phyloP scores from a whole-genome alignment of 2,888 invertebrate genomes.

The Cylindroiulus punctatus region DNA sequence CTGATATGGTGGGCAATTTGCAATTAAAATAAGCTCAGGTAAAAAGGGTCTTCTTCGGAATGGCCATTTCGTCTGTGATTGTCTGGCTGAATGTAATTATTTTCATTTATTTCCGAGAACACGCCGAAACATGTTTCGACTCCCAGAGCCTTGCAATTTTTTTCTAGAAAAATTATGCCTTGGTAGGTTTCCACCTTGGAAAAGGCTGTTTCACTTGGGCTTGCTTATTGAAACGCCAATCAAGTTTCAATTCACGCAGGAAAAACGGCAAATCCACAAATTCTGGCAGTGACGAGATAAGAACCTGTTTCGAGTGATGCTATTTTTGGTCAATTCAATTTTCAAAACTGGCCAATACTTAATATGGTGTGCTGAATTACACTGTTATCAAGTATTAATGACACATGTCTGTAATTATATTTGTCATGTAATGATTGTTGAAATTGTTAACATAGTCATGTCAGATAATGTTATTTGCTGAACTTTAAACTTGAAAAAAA shows the following conservation, averaged over 20 bases:
- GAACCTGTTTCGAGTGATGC: neutral
- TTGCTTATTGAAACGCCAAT: conserved; percentile 3
- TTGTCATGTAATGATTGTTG: no score
- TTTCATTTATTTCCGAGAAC: neutral
- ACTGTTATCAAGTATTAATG: neutral
- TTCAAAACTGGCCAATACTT: neutral
- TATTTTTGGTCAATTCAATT: neutral
- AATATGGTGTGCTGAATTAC: neutral
- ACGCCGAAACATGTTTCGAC: neutral
- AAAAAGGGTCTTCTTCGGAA: neutral
- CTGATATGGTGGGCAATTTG: neutral
- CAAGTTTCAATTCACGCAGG: neutral
- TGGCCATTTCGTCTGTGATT: neutral
- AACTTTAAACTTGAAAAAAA: no score
- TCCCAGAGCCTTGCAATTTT: conserved; percentile 2
- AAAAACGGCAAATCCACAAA: neutral
- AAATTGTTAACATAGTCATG: no score
- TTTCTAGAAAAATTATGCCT: neutral
- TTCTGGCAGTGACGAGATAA: neutral
- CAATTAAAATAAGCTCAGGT: neutral
- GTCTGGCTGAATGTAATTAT: neutral
- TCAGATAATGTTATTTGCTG: no score
- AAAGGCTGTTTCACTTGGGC: neutral
- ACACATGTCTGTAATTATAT: neutral
- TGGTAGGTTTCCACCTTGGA: neutral